Evolutionary conservation across 23 tunicate genomes (phyloP).

Genomic region (Halocynthia roretzi): DNA sequence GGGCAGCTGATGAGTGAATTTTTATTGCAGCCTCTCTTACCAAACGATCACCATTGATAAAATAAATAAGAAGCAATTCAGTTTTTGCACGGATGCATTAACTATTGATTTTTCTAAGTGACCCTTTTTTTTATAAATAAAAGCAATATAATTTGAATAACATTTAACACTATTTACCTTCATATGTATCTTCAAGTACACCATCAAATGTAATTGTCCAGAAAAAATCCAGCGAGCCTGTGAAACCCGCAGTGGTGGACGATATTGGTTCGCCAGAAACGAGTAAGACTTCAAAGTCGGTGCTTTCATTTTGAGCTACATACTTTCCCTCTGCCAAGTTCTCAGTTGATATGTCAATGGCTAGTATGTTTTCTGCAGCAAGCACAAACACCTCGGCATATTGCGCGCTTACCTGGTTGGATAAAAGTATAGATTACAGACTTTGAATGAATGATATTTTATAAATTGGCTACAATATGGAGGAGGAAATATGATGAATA

Average conservation of each 20-base stretch:
- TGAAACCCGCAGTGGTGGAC: conserved; percentile 10
- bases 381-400: conserved; percentile 17
- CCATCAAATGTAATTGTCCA: conserved; percentile 18
- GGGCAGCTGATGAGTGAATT: no score
- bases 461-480: no score
- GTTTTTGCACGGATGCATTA: no score
- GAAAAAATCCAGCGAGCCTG: background rate
- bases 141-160: no score
- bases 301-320: conserved; percentile 9
- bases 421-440: no score
- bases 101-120: no score
- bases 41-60: no score
- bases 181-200: conserved; percentile 9
- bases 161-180: background rate
- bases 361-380: conserved; percentile 32
- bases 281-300: conserved; percentile 14
- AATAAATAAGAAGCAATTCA: no score
- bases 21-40: no score
- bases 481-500: no score
- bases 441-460: no score
- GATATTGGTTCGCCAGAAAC: conserved; percentile 17
- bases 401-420: conserved; percentile 39
- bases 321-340: conserved; percentile 15
- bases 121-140: no score
- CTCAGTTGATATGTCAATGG: conserved; percentile 13